Evolutionary conservation across 2,797 vertebrate genomes (phyloP).

Genomic region (Menidia menidia): DNA sequence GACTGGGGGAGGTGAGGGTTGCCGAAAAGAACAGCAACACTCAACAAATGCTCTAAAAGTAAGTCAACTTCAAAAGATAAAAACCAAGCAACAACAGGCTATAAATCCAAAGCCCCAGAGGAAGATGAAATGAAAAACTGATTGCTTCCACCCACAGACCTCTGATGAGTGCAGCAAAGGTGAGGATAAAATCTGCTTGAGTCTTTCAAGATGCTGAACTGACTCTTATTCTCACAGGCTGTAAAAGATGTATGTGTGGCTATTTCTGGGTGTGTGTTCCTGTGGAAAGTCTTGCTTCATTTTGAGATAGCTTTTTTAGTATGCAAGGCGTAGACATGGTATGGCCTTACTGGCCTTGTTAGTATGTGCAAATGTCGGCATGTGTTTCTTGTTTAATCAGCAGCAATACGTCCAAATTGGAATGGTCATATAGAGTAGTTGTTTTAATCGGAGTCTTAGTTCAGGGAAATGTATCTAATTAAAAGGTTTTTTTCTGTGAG

Average conservation of each 20-base stretch:
- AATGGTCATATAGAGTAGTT: no score
- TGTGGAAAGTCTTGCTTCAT: slow-evolving; percentile 20
- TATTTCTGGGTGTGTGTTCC: background rate
- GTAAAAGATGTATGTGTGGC: slow-evolving; percentile 17
- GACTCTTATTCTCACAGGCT: slow-evolving; percentile 56
- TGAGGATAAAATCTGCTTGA: slow-evolving; percentile 48
- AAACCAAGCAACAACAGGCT: slow-evolving; percentile 61
- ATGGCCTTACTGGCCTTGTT: no score
- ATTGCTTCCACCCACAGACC: slow-evolving; percentile 54
- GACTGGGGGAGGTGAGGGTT: slow-evolving; percentile 35
- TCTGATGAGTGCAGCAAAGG: slow-evolving; percentile 42
- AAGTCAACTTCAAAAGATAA: slow-evolving; percentile 61
- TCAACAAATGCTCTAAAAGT: slow-evolving; percentile 46
- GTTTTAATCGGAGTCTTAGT: no score
- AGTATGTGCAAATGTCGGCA: background rate
- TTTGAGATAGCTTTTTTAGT: slow-evolving; percentile 3
- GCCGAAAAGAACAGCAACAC: slow-evolving; percentile 36
- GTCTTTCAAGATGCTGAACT: slow-evolving; percentile 40
- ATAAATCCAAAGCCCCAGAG: slow-evolving; percentile 61
- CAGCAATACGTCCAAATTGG: no score
- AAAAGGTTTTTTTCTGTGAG: no score
- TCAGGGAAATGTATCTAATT: no score
- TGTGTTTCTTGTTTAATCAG: background rate
- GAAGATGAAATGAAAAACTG: slow-evolving; percentile 66
- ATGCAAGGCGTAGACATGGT: slow-evolving; percentile 7